Evolutionary conservation across 2,888 invertebrate species (phyloP), one percentile per base, ranked within the genome.

Genomic region (Ceratothoa steindachneri): DNA sequence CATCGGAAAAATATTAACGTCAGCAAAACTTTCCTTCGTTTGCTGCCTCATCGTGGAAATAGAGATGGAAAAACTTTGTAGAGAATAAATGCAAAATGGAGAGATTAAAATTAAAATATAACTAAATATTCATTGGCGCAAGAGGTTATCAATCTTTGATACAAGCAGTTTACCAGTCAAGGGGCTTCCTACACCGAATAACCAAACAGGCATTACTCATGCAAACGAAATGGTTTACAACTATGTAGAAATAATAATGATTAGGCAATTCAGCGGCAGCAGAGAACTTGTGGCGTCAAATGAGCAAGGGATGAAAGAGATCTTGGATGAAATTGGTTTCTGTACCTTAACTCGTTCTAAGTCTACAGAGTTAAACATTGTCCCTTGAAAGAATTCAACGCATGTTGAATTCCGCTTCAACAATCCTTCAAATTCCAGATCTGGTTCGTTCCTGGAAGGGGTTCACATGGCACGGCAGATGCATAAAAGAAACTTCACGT

Each of bases 361-460:
- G 90, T 99, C 99, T 88, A 98, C 96, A 85, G 98, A 97, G 89
- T 98, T 98, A 98, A 99, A 99, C 90, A 99, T 98, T 86, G 97
- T 97, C 87, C 99, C 99, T 91, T 98, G 98, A 93, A 99, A 99
- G 92, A 99, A 99, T 91, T 97, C 96, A 90, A 97, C 99, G 87
- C 98, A 98, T 85, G 99, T 99, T 90, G 99, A 99, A 91, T 99
- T 98, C 86, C 99, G 92, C 89, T 99, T 99, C 88, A 99, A 94
- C 85, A 99, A 91, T 87, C 99, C 98, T 88, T 99, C 98, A 89
- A 99, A 89, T 88, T 99, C 98, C 89, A 99, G 90, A 89, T 99
- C 99, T 84, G 99, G 99, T 88, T 97, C 96, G 90, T 97, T 96
- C 90, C 99, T 98, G 91, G 65, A 80, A 70, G 72, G 75, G 74